A percentile compares a stretch with the other conserved stretches of the same genome.
Conservation (phyloP, 2,797 vertebrate species). For the Melanotaenia pygmaea region DNA sequence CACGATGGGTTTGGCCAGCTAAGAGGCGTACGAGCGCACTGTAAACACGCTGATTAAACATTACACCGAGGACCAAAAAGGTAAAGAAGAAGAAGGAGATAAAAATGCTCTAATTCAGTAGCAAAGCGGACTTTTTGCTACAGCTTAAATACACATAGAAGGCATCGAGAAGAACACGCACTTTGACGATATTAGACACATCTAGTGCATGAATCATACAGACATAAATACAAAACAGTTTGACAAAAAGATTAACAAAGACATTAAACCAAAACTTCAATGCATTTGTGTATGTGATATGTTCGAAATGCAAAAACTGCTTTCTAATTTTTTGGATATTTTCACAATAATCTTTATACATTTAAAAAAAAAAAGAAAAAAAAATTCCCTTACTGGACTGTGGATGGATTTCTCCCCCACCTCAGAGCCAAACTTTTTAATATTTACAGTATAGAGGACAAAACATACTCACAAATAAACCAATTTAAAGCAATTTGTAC, state of each 20-base stretch:
- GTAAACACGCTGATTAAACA: conserved; percentile 57
- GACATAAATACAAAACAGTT: conserved; percentile 38
- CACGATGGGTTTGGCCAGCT: conserved; percentile 46
- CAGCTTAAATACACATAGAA: conserved; percentile 65
- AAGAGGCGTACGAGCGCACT: conserved; percentile 48
- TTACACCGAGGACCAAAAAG: conserved; percentile 31
- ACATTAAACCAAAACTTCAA: conserved; percentile 40
- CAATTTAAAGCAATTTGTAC: conserved; percentile 4
- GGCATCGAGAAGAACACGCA: conserved; percentile 66
- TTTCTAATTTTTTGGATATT: conserved; percentile 42
- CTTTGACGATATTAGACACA: conserved; percentile 49
- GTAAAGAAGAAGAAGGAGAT: conserved; percentile 33
- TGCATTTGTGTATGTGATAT: conserved; percentile 58
- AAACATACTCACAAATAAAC: conserved; percentile 13
- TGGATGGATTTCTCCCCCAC: conserved; percentile 37
- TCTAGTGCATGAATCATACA: conserved; percentile 37
- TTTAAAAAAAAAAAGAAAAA: conserved; percentile 27
- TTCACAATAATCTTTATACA: conserved; percentile 5
- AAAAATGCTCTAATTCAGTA: conserved; percentile 27
- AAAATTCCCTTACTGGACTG: conserved; percentile 32
- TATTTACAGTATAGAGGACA: conserved; percentile 53
- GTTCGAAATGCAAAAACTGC: conserved; percentile 60
- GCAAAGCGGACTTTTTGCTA: conserved; percentile 57
- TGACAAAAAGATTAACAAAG: conserved; percentile 43
- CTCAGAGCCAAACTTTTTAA: conserved; percentile 31